These are phyloP conservation scores for Sardinella longiceps DNA, from an alignment of 2,797 vertebrate species.

Conservation along the genomic window DNA sequence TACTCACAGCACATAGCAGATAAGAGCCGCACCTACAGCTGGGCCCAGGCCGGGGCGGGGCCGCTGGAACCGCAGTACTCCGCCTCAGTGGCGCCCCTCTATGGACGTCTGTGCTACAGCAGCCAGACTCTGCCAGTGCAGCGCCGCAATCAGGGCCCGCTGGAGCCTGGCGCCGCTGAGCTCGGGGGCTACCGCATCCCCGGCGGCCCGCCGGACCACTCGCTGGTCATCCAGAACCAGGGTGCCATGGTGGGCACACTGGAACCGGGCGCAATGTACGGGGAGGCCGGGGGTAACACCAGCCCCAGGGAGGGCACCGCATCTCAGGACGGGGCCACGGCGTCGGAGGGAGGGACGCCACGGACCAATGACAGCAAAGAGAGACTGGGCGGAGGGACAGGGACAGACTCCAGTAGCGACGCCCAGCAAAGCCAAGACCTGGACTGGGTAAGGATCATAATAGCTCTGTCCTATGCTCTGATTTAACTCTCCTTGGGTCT, in stretches of 20 bases:
- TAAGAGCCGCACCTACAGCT: constrained; percentile 72
- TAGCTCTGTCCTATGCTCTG: too few species aligned
- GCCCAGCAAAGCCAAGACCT: constrained; percentile 68
- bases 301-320: constrained; percentile 72
- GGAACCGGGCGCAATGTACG: constrained; percentile 77
- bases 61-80: constrained; percentile 70
- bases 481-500: too few species aligned
- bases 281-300: constrained; percentile 70
- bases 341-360: constrained; percentile 72
- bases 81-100: constrained; percentile 68
- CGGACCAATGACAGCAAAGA: constrained; percentile 71
- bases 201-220: constrained; percentile 73
- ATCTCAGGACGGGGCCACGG: constrained; percentile 67
- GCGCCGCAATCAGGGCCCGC: constrained; percentile 67
- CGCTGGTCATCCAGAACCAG: constrained; percentile 81
- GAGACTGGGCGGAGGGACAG: constrained; percentile 64
- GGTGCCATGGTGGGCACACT: constrained; percentile 73
- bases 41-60: constrained; percentile 64
- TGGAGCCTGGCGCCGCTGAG: constrained; percentile 72
- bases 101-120: constrained; percentile 80
- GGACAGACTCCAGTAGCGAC: constrained; percentile 66
- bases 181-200: constrained; percentile 69
- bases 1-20: constrained; percentile 72
- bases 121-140: constrained; percentile 81
- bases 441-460: constrained; percentile 66